Evolutionary conservation across 2,797 vertebrate species (phyloP).

Genomic region (Rhinichthys osculus): DNA sequence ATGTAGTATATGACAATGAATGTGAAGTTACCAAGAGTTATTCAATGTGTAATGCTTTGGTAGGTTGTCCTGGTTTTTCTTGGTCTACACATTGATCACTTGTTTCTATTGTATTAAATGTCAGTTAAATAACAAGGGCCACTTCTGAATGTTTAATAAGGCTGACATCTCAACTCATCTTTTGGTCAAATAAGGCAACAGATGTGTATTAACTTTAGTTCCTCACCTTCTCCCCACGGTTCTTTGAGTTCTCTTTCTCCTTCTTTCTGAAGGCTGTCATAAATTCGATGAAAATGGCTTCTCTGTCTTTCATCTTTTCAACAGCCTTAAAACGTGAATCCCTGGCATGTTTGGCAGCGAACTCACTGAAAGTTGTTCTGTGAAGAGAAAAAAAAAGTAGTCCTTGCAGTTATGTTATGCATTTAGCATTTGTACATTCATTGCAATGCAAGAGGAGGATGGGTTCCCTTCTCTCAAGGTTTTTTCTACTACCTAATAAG

Average conservation of each 20-base stretch:
- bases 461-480: neutral
- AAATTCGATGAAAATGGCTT: conserved; percentile 94
- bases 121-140: conserved; percentile 27
- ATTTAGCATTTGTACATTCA: neutral
- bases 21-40: neutral
- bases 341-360: conserved; percentile 94
- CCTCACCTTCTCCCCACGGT: conserved; percentile 93
- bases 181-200: neutral
- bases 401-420: neutral
- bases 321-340: conserved; percentile 97
- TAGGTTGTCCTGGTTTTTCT: neutral
- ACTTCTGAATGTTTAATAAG: conserved; percentile 1
- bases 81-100: neutral
- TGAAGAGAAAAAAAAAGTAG: neutral
- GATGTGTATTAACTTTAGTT: neutral
- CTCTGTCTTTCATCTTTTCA: conserved; percentile 99
- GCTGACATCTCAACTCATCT: neutral
- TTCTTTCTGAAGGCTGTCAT: conserved; percentile 92
- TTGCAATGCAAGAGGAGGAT: neutral
- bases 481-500: neutral
- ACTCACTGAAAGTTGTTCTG: conserved; percentile 99
- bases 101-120: conserved; percentile 25
- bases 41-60: neutral
- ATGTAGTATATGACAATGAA: neutral
- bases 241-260: conserved; percentile 97